Evolutionary conservation across 2,113 vertebrate species (phyloP).

Genomic region (Aepyceros melampus): DNA sequence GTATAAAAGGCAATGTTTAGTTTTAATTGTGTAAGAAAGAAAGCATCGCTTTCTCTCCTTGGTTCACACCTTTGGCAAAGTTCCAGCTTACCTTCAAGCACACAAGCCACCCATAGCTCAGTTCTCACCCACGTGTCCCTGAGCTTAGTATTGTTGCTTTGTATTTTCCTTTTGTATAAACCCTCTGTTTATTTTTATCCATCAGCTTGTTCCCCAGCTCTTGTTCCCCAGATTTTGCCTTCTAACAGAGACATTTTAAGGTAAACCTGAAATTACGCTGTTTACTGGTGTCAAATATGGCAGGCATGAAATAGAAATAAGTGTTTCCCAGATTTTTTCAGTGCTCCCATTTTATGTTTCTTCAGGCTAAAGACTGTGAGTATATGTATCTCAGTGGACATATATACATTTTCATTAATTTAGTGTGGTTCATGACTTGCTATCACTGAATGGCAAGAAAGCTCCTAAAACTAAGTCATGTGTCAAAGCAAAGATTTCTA

Average conservation of each 20-base stretch:
- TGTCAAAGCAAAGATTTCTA: neutral
- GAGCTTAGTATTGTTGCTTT: slow-evolving; percentile 29
- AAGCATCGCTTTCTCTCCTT: neutral
- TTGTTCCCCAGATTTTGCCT: slow-evolving; percentile 1
- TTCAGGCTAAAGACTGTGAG: neutral
- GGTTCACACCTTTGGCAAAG: neutral
- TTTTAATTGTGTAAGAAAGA: neutral
- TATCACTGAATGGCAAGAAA: neutral
- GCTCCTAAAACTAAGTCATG: neutral
- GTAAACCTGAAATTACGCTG: slow-evolving; percentile 56
- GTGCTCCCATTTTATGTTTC: slow-evolving; percentile 12
- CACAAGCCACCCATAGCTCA: neutral
- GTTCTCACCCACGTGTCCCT: neutral
- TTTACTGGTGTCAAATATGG: neutral
- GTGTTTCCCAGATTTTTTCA: neutral
- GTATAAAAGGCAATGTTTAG: neutral
- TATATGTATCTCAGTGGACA: neutral
- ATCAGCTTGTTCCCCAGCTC: neutral
- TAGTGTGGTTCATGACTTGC: neutral
- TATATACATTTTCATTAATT: neutral
- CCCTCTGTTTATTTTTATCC: slow-evolving; percentile 48
- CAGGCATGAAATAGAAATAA: slow-evolving; percentile 48
- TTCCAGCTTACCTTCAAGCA: neutral
- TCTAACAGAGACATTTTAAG: slow-evolving; percentile 36
- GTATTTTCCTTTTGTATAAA: slow-evolving; percentile 40